Percentiles rank a stretch among this genome's conserved stretches.
These are phyloP conservation scores for Stictocephala bisonia DNA, from an alignment of 2,888 invertebrate species.

Conservation along the genomic window DNA sequence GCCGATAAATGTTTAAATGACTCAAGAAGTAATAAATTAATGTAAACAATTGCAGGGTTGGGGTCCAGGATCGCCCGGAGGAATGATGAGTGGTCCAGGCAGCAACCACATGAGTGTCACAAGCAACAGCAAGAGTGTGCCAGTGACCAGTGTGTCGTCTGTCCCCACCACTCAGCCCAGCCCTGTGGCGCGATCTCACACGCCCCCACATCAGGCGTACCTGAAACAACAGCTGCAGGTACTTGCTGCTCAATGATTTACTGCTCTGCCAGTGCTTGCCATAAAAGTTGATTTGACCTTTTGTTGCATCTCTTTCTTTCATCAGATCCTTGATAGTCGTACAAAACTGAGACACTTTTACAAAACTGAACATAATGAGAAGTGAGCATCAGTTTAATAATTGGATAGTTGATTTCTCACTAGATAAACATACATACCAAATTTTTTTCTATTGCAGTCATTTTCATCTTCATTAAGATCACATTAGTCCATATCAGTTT, in stretches of 20 bases:
- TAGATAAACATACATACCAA: too few species aligned
- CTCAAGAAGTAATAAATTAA: too few species aligned
- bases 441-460: too few species aligned
- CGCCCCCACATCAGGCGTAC: slow-evolving; percentile 72
- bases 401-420: too few species aligned
- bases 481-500: too few species aligned
- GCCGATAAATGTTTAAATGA: too few species aligned
- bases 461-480: too few species aligned
- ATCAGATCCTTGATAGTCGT: background rate
- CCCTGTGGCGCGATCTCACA: slow-evolving; percentile 65
- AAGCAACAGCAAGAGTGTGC: slow-evolving; percentile 49
- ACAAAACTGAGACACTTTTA: background rate
- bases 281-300: background rate
- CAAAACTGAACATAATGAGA: too few species aligned
- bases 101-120: slow-evolving; percentile 51
- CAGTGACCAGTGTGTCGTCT: slow-evolving; percentile 51
- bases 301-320: background rate
- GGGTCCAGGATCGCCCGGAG: slow-evolving; percentile 58
- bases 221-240: slow-evolving; percentile 72
- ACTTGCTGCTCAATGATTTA: too few species aligned
- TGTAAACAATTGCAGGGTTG: slow-evolving; percentile 60
- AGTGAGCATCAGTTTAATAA: too few species aligned
- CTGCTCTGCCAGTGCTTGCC: background rate
- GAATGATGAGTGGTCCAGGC: slow-evolving; percentile 49
- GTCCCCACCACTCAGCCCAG: slow-evolving; percentile 46